Percentiles rank a stretch among this genome's conserved stretches.
Conservation (phyloP, 2,797 vertebrate genomes). For the Myotis vivesi region DNA sequence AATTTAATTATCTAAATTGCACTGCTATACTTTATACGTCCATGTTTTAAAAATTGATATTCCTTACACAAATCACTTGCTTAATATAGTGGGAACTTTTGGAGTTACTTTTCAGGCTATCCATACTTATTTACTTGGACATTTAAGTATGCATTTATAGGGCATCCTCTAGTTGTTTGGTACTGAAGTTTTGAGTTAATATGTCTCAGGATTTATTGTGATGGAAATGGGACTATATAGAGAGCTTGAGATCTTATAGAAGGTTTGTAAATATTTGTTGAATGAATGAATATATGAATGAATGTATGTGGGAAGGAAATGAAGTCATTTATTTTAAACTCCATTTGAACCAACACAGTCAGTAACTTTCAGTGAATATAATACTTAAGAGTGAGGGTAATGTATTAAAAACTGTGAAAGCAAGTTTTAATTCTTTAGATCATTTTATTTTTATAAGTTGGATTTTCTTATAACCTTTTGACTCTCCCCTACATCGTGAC, state of each 20-base stretch:
- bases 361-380: not conserved
- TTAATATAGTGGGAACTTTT: conserved; percentile 5
- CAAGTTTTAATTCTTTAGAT: not conserved
- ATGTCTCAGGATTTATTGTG: not conserved
- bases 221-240: not conserved
- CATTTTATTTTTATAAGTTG: not conserved
- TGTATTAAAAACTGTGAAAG: not conserved
- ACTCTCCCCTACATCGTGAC: not conserved
- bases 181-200: not conserved
- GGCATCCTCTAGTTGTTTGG: not conserved
- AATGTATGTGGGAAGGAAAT: not conserved
- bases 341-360: not conserved
- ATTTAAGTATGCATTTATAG: not conserved
- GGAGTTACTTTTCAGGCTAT: not conserved
- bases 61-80: not conserved
- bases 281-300: conserved; percentile 63
- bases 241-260: not conserved
- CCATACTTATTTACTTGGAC: not conserved
- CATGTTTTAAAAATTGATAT: not conserved
- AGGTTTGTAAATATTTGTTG: conserved; percentile 37
- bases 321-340: conserved; percentile 35
- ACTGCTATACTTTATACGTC: not conserved
- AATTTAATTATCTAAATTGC: not conserved
- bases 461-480: not conserved
- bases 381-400: not conserved